These are phyloP conservation scores for Acridotheres tristis DNA, from an alignment of 2,797 vertebrate genomes.

Conservation along the genomic window DNA sequence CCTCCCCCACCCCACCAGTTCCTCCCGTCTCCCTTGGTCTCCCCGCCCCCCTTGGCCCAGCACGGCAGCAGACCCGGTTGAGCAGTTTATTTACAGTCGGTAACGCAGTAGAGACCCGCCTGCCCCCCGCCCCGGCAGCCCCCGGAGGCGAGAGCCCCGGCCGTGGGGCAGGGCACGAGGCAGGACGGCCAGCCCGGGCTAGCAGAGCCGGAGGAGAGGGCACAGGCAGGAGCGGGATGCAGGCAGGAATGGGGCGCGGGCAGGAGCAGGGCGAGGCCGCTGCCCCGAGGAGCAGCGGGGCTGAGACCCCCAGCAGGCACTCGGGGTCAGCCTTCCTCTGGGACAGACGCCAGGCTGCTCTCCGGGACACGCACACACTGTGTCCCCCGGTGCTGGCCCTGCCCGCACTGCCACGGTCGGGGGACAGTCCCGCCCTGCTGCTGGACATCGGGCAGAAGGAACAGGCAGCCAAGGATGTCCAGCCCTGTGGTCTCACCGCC, in stretches of 20 bases:
- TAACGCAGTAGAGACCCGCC: neutral
- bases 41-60: neutral
- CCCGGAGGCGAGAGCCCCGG: neutral
- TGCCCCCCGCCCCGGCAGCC: neutral
- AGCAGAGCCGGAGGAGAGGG: neutral
- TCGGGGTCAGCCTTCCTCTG: neutral
- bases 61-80: neutral
- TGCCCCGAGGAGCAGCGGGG: neutral
- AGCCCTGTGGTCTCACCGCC: neutral
- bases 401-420: neutral
- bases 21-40: neutral
- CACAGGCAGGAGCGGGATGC: neutral
- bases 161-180: neutral
- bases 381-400: neutral
- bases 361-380: neutral
- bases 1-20: too few relatives aligned
- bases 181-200: neutral
- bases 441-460: neutral
- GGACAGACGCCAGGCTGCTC: neutral
- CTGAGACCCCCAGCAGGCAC: neutral
- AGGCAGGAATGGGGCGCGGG: neutral
- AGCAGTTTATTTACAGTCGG: slow-evolving; percentile 34
- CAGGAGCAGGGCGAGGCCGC: neutral
- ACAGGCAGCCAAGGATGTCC: neutral
- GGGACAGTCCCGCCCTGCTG: neutral